Percentiles rank a stretch among this genome's conserved stretches.
Evolutionary conservation across 2,113 vertebrate genomes (phyloP).

Genomic region (Synchiropus splendidus): DNA sequence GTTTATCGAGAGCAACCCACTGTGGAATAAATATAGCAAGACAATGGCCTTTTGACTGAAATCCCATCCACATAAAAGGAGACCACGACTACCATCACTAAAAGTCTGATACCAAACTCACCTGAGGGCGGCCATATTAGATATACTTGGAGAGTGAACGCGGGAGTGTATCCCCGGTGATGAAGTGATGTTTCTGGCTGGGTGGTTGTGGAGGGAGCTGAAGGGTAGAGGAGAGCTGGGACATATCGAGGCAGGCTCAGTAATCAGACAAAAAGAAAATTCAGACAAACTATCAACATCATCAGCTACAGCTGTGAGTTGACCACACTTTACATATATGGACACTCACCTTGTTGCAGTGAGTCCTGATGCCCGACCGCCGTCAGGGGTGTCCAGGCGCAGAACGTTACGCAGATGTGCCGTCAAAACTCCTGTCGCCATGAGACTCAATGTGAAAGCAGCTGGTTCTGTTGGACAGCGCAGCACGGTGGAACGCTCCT

Average conservation of each 20-base stretch:
- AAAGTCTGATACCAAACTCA: slow-evolving; percentile 15
- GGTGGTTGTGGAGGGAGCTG: slow-evolving; percentile 82
- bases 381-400: slow-evolving; percentile 78
- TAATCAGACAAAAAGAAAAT: slow-evolving; percentile 8
- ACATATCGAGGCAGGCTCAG: no score
- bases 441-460: slow-evolving; percentile 68
- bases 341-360: slow-evolving; percentile 31
- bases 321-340: no score
- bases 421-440: slow-evolving; percentile 73
- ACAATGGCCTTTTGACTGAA: no score
- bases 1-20: no score
- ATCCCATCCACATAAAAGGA: no score
- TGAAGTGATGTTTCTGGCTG: slow-evolving; percentile 72
- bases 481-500: slow-evolving; percentile 84
- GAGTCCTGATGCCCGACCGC: slow-evolving; percentile 18
- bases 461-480: slow-evolving; percentile 71
- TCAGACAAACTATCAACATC: background rate
- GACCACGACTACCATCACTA: no score
- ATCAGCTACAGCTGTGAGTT: background rate
- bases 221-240: slow-evolving; percentile 81
- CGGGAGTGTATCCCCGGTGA: slow-evolving; percentile 83
- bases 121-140: slow-evolving; percentile 94
- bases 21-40: no score
- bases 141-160: slow-evolving; percentile 81
- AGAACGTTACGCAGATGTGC: slow-evolving; percentile 81